Evolutionary conservation across 2,888 invertebrate genomes (phyloP), one percentile per base, ranked within the genome.

Genomic region (Abrostola tripartita): DNA sequence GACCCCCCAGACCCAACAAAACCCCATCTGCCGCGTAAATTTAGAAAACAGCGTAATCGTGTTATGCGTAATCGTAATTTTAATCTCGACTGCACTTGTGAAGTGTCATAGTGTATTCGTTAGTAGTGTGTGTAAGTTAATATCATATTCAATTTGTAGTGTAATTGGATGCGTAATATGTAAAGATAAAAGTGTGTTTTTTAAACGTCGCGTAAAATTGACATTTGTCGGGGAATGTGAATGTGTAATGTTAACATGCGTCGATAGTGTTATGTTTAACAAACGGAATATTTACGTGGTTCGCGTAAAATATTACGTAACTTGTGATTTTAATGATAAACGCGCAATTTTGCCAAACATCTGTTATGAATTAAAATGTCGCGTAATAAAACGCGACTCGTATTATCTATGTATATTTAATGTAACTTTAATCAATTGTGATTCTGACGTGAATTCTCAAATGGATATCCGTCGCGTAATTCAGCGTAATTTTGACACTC

Each of bases 121-220:
- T 51, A n/a, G 61, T 73, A 76, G 73, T 52, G 12, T 41, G 40
- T 64, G 0, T 79, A 78, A 73, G 65, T 35, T 71, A 64, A 66
- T 68, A 70, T 62, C 71, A 61, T 72, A 72, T 50, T 71, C 76
- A 10, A 75, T 47, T 64, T 50, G 35, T 59, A 65, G 58, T 63
- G 50, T 60, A 51, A 55, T 12, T 14, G 37, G 12, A 61, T 52
- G 61, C 62, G 65, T 63, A 59, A 62, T 52, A 56, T 62, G 52
- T 57, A 56, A 41, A 70, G 38, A 60, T 65, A 56, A 61, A 53
- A 56, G 65, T 70, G 52, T 36, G 51, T 65, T 44, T 59, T 36
- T 40, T 14, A 50, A 14, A 49, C 36, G 8, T 49, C 66, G 64
- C 74, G 67, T 59, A 41, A 52, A 56, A 49, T n/a, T 37, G 35